Percentiles rank a stretch among this genome's conserved stretches.
These are phyloP conservation scores for Campaea margaritaria DNA, from an alignment of 2,888 invertebrate genomes.

Conservation along the genomic window DNA sequence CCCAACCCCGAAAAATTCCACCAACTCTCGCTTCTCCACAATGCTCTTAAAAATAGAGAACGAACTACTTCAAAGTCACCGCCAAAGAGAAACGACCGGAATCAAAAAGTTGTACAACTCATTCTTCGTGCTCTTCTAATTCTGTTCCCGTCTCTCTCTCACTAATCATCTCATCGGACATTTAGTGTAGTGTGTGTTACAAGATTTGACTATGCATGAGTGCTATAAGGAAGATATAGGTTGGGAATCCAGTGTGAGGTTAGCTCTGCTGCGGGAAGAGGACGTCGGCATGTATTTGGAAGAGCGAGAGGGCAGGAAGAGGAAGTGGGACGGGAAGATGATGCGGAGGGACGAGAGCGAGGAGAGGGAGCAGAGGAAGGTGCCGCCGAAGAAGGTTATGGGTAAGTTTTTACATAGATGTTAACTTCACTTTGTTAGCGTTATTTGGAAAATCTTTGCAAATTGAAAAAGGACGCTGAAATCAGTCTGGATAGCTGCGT, in stretches of 20 bases:
- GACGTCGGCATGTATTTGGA: constrained; percentile 77
- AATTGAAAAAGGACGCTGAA: too few relatives aligned
- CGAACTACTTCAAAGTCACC: constrained; percentile 91
- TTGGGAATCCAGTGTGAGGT: constrained; percentile 75
- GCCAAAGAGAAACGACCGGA: constrained; percentile 93
- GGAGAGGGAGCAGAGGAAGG: constrained; percentile 73
- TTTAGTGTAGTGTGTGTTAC: constrained; percentile 32
- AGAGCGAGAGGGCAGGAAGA: constrained; percentile 73
- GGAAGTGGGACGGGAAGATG: constrained; percentile 78
- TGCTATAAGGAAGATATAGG: constrained; percentile 68
- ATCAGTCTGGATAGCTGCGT: too few relatives aligned
- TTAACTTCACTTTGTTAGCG: too few relatives aligned
- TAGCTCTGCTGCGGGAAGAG: constrained; percentile 68
- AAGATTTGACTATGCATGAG: constrained; percentile 67
- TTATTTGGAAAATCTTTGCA: too few relatives aligned
- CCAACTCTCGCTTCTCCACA: constrained; percentile 8
- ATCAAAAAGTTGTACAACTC: constrained; percentile 95
- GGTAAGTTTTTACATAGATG: constrained; percentile 59
- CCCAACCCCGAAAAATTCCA: constrained; percentile 9
- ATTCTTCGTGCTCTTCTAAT: constrained; percentile 94
- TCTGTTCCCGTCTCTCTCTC: constrained; percentile 25
- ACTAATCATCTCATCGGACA: constrained; percentile 43
- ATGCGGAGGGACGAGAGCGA: constrained; percentile 70
- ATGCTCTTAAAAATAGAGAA: constrained; percentile 90
- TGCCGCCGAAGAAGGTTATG: constrained; percentile 79